phyloP scores from a whole-genome alignment of 2,888 invertebrate species.

The Macrosiphum euphorbiae region DNA sequence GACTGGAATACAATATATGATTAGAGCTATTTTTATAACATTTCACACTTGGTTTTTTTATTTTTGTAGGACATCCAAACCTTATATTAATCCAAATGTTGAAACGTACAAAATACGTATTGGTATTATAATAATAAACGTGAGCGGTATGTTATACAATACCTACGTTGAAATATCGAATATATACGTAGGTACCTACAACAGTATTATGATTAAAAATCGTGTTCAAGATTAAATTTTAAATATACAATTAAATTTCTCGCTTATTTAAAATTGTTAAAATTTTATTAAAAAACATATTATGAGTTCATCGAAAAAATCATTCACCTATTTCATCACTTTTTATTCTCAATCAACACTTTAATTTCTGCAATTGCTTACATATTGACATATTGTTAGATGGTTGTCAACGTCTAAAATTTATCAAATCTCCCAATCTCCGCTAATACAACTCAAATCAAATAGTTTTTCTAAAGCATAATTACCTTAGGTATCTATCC shows the following conservation, averaged over 20 bases:
- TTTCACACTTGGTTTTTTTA: not conserved
- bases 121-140: not conserved
- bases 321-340: not conserved
- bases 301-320: not conserved
- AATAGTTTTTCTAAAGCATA: not conserved
- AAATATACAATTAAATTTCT: not conserved
- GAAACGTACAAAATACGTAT: not conserved
- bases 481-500: not conserved
- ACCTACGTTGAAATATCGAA: not conserved
- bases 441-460: not conserved
- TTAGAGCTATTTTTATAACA: not conserved
- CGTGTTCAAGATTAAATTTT: not conserved
- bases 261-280: not conserved
- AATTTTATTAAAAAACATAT: not conserved
- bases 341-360: not conserved
- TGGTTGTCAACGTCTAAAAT: not conserved
- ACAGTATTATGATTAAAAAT: not conserved
- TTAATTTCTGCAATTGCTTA: too few relatives aligned
- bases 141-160: not conserved
- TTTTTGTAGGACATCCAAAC: not conserved
- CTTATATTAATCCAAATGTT: not conserved
- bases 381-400: not conserved
- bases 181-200: not conserved
- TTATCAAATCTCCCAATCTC: not conserved
- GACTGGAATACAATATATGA: constrained; percentile 3